Evolutionary conservation across 1,140 invertebrate species (phyloP).

Genomic region (Temnothorax longispinosus): DNA sequence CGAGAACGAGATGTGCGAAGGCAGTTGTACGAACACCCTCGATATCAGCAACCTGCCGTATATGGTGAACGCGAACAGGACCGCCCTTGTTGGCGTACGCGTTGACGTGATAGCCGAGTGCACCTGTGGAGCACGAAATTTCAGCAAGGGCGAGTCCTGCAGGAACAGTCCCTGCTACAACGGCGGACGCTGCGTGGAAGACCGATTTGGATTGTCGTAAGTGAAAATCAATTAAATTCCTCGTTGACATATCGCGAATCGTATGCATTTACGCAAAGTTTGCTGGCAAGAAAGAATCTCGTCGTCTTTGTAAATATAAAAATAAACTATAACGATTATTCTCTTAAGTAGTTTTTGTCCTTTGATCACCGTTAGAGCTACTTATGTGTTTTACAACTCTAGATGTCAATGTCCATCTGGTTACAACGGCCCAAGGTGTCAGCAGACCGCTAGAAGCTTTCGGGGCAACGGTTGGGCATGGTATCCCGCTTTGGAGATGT

Average conservation of each 20-base stretch:
- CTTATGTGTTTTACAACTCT: constrained; percentile 8
- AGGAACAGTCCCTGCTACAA: constrained; percentile 96
- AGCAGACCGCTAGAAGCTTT: constrained; percentile 97
- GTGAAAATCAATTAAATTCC: constrained; percentile 61
- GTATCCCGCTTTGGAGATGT: constrained; percentile 98
- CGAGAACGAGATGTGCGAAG: constrained; percentile 97
- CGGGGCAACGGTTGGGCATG: constrained; percentile 97
- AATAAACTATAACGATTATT: neutral
- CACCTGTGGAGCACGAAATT: constrained; percentile 96
- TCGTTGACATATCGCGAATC: neutral
- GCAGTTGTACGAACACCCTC: constrained; percentile 96
- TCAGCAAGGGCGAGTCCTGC: constrained; percentile 95
- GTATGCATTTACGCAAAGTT: neutral
- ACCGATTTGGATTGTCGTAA: constrained; percentile 93
- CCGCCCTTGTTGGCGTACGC: constrained; percentile 96
- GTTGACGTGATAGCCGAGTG: constrained; percentile 96
- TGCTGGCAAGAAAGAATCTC: neutral
- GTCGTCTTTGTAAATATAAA: neutral
- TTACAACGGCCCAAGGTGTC: constrained; percentile 97
- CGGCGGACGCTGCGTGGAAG: constrained; percentile 96
- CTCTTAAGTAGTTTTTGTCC: neutral
- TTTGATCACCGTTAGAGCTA: neutral
- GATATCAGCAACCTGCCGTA: constrained; percentile 96
- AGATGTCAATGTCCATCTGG: constrained; percentile 95
- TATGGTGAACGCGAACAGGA: constrained; percentile 98